phyloP scores from a whole-genome alignment of 2,113 vertebrate genomes.

The Leucopternis melanops region DNA sequence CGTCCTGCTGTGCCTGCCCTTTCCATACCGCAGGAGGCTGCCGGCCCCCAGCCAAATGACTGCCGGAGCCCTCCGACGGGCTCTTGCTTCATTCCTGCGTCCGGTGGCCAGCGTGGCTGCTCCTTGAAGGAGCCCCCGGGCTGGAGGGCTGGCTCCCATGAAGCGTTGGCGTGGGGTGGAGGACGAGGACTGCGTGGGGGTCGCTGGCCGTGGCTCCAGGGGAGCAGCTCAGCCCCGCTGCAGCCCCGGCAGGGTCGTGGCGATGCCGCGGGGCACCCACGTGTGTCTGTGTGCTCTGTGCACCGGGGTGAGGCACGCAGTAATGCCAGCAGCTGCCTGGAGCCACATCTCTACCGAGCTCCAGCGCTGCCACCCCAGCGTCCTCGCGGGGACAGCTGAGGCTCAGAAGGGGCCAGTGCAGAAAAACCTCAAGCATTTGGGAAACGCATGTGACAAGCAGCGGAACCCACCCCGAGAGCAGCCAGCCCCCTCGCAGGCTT shows the following conservation, averaged over 20 bases:
- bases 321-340: not conserved
- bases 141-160: not conserved
- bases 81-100: not conserved
- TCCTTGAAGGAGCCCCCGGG: not conserved
- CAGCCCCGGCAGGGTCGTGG: not conserved
- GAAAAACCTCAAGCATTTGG: not conserved
- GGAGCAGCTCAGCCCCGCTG: not conserved
- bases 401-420: not conserved
- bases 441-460: not conserved
- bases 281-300: not conserved
- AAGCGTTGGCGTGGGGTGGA: not conserved
- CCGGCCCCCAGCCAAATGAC: not conserved
- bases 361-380: not conserved
- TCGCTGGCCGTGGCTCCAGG: fast-evolving
- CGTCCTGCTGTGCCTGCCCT: not conserved
- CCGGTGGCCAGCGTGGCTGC: not conserved
- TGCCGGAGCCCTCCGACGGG: not conserved
- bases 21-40: not conserved
- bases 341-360: not conserved
- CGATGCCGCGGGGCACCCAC: fast-evolving
- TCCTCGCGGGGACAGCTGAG: not conserved
- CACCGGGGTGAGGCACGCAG: fast-evolving
- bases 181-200: fast-evolving
- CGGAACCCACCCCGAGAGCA: not conserved
- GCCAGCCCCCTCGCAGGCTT: not conserved